These are phyloP conservation scores for Zygothrica quintamaculata DNA, from an alignment of 2,888 invertebrate species.

Conservation along the genomic window DNA sequence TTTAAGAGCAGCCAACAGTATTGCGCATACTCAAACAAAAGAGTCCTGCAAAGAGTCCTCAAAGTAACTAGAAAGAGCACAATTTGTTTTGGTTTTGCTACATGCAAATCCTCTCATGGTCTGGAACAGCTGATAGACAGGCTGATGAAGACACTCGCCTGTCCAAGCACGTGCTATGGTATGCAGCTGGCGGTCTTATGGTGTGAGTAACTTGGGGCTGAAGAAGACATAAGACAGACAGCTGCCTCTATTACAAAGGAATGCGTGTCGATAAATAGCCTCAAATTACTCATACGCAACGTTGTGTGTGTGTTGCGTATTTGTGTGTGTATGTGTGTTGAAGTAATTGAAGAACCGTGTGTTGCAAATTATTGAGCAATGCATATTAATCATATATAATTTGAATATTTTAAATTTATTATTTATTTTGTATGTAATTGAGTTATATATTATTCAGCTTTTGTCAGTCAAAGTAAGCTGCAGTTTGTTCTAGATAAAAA, in stretches of 20 bases:
- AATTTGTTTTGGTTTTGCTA: conserved; percentile 50
- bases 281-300: conserved; percentile 68
- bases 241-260: conserved; percentile 40
- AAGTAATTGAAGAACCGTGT: no score
- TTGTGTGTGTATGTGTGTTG: background rate
- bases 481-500: no score
- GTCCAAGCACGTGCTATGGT: conserved; percentile 42
- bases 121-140: conserved; percentile 45
- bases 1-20: conserved; percentile 31
- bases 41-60: conserved; percentile 2
- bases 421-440: no score
- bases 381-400: no score
- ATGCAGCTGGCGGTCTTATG: background rate
- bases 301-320: conserved; percentile 14
- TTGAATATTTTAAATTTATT: no score
- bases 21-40: conserved; percentile 33
- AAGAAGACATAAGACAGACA: no score
- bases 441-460: no score
- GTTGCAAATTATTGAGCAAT: no score
- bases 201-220: no score
- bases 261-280: conserved; percentile 32
- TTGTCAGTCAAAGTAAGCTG: no score
- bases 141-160: conserved; percentile 11
- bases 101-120: background rate
- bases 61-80: conserved; percentile 28